Evolutionary conservation across 2,888 invertebrate genomes (phyloP).

Genomic region (Lysandra coridon): DNA sequence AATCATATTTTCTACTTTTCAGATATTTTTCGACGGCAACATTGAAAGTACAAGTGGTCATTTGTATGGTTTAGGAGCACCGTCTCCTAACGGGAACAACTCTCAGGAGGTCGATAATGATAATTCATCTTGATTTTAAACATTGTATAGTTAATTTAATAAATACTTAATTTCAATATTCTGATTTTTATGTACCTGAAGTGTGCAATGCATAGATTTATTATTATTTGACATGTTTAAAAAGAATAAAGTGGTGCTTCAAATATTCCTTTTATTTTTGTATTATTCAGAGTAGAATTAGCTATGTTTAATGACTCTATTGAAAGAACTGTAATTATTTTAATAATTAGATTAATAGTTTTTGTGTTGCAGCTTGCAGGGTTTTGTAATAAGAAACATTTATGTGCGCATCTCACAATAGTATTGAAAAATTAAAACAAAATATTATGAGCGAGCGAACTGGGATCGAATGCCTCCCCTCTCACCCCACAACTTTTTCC

Average conservation of each 20-base stretch:
- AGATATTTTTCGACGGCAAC: conserved; percentile 99
- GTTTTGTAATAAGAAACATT: too few species aligned
- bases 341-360: too few species aligned
- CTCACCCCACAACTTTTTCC: too few species aligned
- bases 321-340: background rate
- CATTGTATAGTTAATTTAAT: conserved; percentile 21
- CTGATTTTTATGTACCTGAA: conserved; percentile 34
- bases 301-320: too few species aligned
- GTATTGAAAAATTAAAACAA: too few species aligned
- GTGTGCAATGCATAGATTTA: conserved; percentile 33
- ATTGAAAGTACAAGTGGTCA: conserved; percentile 99
- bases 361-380: too few species aligned
- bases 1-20: conserved; percentile 44
- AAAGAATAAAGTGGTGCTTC: conserved; percentile 30
- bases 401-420: too few species aligned
- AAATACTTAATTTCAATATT: conserved; percentile 29
- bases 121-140: conserved; percentile 63
- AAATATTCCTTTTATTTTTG: conserved; percentile 30
- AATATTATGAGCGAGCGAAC: too few species aligned
- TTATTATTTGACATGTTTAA: conserved; percentile 32
- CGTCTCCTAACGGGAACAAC: conserved; percentile 88
- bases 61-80: conserved; percentile 95
- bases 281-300: background rate
- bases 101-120: conserved; percentile 86
- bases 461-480: too few species aligned